Percentiles rank a stretch among this genome's conserved stretches.
Evolutionary conservation across 2,888 invertebrate species (phyloP).

Genomic region (Cosmia trapezina): DNA sequence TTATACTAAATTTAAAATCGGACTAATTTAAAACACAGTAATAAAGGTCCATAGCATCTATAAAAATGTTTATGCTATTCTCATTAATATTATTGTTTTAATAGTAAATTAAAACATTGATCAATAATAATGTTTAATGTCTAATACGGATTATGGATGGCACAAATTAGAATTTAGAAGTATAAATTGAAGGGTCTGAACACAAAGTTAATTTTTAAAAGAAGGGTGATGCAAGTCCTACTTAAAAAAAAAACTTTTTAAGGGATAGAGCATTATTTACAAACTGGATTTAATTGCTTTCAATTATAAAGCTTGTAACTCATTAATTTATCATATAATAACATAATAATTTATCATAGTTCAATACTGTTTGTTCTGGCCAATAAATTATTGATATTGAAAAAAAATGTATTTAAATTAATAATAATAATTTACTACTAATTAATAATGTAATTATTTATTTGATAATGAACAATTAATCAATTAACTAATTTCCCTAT

Average conservation of each 20-base stretch:
- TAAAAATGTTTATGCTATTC: neutral
- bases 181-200: neutral
- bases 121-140: neutral
- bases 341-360: neutral
- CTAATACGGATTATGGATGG: neutral
- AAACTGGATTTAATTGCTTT: neutral
- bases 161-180: neutral
- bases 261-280: neutral
- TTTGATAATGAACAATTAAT: slow-evolving; percentile 6
- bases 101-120: neutral
- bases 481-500: neutral
- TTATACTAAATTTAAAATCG: slow-evolving; percentile 1
- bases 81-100: neutral
- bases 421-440: neutral
- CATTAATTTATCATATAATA: neutral
- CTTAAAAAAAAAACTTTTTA: neutral
- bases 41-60: neutral
- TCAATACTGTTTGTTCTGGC: neutral
- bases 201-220: neutral
- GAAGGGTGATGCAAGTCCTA: neutral
- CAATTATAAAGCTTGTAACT: neutral
- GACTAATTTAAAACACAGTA: neutral
- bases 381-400: slow-evolving; percentile 9
- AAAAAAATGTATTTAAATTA: neutral
- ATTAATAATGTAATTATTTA: neutral